Evolutionary conservation across 2,888 invertebrate genomes (phyloP), one percentile per base, ranked within the genome.

Genomic region (Linyphia triangularis): DNA sequence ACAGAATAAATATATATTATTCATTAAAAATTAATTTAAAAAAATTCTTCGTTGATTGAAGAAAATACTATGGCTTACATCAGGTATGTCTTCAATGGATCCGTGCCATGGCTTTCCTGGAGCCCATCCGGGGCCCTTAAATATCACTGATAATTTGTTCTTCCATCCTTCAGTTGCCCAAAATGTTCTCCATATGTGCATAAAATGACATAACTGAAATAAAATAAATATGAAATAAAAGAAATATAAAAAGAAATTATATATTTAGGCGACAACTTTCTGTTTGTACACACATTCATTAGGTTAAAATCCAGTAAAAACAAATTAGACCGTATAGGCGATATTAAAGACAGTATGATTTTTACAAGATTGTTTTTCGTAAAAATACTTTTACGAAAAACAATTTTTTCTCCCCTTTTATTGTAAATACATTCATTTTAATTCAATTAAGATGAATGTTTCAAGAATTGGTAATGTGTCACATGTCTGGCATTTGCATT

Each of bases 61-160:
- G 40, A 96, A 91, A 96, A 30, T 59, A 22, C 16, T 16, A 51
- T 28, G n/a, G 61, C 79, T 88, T 93, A 97, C 97, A 91, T 96
- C 95, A 67, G 96, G 93, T 93, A 97, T 96, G 91, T 95, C 95
- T 78, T 95, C 95, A 67, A 95, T 95, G n/a, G 95, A 94, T 10
- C 97, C 97, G 0, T 96, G 94, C 90, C 97, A 93, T 0, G 95
- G 95, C 75, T 94, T 95, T 0, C 97, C 97, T 0, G 97, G 97
- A 90, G 95, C 94, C 97, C 97, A 98, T 91, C 97, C 97, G 0
- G 97, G 97, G 0, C 97, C 97, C 93, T 96, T 96, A 92, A 96
- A 94, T 0, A 96, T 92, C 0, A 96, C 95, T 7, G 94, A 94
- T 22, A 97, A 91, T 92, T 95, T 96, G 91, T 97, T 93, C 0